These are phyloP conservation scores for Florisuga fusca DNA, from an alignment of 2,797 vertebrate genomes.

Conservation along the genomic window DNA sequence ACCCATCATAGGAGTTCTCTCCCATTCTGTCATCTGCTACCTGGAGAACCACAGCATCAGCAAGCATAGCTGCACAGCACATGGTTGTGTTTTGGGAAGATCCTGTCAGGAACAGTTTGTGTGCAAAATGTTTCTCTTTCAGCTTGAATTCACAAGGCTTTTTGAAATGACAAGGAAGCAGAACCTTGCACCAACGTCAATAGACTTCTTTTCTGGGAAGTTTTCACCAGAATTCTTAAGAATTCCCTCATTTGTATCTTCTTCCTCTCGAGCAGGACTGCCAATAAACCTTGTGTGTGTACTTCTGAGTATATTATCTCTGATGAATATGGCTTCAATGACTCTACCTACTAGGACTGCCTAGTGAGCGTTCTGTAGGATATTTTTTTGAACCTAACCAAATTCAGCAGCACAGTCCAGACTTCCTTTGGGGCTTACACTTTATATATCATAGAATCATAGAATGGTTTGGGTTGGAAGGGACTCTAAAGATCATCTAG, in stretches of 20 bases:
- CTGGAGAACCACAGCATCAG: background rate
- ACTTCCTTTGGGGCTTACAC: background rate
- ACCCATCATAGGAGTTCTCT: background rate
- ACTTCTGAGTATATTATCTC: background rate
- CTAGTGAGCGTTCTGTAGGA: background rate
- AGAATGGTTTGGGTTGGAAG: too few species aligned
- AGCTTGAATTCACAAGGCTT: background rate
- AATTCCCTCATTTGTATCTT: background rate
- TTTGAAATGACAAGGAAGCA: background rate
- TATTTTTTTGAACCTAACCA: background rate
- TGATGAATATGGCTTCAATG: background rate
- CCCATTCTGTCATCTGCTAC: background rate
- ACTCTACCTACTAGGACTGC: background rate
- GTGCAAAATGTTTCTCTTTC: background rate
- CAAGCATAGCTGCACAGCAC: background rate
- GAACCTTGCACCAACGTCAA: background rate
- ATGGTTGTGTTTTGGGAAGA: background rate
- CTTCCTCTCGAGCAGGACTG: background rate
- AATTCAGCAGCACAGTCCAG: background rate
- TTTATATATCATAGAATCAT: too few species aligned
- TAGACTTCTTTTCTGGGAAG: background rate
- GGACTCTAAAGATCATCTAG: too few species aligned
- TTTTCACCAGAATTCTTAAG: background rate
- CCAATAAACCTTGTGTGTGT: background rate
- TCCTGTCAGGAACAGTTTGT: background rate